Conservation (phyloP, 2,113 vertebrate species). For the Takifugu flavidus region DNA sequence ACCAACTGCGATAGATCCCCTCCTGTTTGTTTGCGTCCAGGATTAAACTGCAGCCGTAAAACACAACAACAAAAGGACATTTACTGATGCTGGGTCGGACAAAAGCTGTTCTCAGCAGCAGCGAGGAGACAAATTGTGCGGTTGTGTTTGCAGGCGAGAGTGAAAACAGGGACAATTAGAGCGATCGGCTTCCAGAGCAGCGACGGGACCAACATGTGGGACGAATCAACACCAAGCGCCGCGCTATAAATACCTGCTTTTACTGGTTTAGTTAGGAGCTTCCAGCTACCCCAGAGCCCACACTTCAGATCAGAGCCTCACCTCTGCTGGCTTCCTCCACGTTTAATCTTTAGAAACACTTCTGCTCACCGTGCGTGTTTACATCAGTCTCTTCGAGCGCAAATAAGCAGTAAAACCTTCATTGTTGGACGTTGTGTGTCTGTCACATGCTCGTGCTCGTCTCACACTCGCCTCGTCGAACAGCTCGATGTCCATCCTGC, state of each 20-base stretch:
- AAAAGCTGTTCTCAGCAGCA: neutral
- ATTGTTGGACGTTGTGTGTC: no score
- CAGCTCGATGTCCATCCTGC: constrained; percentile 82
- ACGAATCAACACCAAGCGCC: constrained; percentile 8
- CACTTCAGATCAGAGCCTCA: neutral
- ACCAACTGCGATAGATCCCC: neutral
- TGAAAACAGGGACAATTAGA: constrained; percentile 1
- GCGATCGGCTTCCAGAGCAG: neutral
- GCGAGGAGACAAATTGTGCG: constrained; percentile 2
- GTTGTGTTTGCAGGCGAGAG: neutral
- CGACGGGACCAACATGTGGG: constrained; percentile 1
- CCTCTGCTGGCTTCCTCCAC: neutral
- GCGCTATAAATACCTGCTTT: constrained; percentile 1
- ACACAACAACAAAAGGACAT: no score
- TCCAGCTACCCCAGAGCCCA: neutral
- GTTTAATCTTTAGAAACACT: neutral
- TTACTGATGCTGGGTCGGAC: neutral
- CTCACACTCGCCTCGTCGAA: constrained; percentile 86
- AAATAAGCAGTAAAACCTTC: no score
- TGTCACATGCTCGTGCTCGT: no score
- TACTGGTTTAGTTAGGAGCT: constrained; percentile 1
- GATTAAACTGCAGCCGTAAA: no score
- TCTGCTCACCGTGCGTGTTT: no score
- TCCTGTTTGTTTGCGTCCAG: neutral
- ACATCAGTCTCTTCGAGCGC: no score